These are phyloP conservation scores for Sebastes cheni DNA, from an alignment of 2,797 vertebrate genomes.

Conservation along the genomic window DNA sequence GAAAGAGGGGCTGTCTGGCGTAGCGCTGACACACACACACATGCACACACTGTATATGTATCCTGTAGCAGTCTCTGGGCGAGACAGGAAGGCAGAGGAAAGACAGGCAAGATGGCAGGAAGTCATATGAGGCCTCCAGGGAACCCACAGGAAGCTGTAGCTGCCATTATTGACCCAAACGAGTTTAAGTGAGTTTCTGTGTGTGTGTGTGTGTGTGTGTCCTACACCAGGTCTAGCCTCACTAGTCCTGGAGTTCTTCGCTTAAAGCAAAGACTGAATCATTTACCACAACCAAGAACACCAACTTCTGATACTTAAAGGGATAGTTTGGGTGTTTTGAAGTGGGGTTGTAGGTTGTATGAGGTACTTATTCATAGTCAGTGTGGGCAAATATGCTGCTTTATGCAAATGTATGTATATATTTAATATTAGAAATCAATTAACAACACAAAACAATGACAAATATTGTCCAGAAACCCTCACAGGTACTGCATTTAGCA, in stretches of 20 bases:
- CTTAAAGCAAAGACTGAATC: not conserved
- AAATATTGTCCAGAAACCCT: no score
- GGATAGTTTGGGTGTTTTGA: no score
- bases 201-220: not conserved
- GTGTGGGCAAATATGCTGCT: no score
- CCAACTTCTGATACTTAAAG: not conserved
- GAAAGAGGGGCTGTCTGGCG: not conserved
- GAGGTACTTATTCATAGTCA: no score
- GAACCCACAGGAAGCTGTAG: constrained; percentile 75
- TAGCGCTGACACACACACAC: not conserved
- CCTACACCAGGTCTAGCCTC: not conserved
- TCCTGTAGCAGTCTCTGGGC: constrained; percentile 39
- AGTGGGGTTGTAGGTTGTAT: no score
- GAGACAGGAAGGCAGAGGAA: constrained; percentile 68
- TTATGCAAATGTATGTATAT: no score
- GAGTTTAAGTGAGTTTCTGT: constrained; percentile 3
- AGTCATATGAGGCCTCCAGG: constrained; percentile 76
- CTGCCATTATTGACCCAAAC: constrained; percentile 65
- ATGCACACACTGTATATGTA: not conserved
- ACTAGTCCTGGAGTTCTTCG: not conserved
- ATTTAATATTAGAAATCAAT: no score
- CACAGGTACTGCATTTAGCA: no score
- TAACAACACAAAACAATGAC: no score
- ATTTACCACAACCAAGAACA: constrained; percentile 11
- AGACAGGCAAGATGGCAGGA: constrained; percentile 77